Conservation (phyloP, 2,797 vertebrate genomes). For the Sebastes hubbsi region DNA sequence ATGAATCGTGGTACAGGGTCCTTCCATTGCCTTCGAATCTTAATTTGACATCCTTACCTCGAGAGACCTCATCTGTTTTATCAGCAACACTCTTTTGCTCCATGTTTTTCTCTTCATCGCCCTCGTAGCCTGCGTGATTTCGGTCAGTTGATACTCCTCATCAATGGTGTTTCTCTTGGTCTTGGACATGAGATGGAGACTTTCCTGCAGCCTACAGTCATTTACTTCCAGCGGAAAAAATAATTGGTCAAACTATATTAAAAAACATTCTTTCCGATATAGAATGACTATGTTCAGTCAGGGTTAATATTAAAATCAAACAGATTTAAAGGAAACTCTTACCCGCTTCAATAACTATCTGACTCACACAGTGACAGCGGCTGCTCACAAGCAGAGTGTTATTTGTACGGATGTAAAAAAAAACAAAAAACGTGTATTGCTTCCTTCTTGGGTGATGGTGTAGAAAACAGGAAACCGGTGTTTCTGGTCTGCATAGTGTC, state of each 20-base stretch:
- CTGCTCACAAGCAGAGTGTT: neutral
- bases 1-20: neutral
- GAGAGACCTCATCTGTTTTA: neutral
- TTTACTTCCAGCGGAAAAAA: neutral
- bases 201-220: neutral
- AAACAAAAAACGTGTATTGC: neutral
- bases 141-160: neutral
- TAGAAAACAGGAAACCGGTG: slow-evolving; percentile 43
- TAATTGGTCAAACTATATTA: neutral
- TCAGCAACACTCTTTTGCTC: neutral
- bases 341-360: neutral
- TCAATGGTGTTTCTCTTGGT: neutral
- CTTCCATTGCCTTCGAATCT: neutral
- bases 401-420: neutral
- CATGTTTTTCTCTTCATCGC: slow-evolving; percentile 17
- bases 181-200: neutral
- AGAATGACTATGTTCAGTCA: neutral
- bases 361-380: too few relatives aligned
- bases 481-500: neutral
- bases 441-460: neutral
- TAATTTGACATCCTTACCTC: slow-evolving; percentile 33
- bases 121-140: neutral
- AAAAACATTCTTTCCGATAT: neutral
- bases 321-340: neutral
- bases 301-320: neutral